A percentile compares a stretch with the other conserved stretches of the same genome.
Conservation (phyloP, 2,888 invertebrate species). For the Drosophila dives region DNA sequence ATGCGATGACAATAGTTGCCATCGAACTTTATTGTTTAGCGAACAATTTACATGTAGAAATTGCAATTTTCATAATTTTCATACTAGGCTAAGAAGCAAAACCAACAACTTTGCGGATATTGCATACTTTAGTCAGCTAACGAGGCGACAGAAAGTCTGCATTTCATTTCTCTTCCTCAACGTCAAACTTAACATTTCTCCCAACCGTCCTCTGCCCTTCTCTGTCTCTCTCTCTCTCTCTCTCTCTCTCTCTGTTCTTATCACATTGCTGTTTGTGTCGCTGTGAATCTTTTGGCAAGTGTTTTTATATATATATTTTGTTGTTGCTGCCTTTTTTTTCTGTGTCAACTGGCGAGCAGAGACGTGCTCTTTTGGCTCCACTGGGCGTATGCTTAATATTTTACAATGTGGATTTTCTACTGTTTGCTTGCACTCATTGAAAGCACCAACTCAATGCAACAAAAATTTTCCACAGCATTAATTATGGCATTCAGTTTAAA, state of each 20-base stretch:
- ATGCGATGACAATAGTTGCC: constrained; percentile 42
- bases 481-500: constrained; percentile 15
- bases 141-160: constrained; percentile 56
- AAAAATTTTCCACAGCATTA: constrained; percentile 16
- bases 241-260: background rate
- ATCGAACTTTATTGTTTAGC: constrained; percentile 60
- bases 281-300: constrained; percentile 46
- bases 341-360: constrained; percentile 24
- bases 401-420: constrained; percentile 18
- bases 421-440: constrained; percentile 2
- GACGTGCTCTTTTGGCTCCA: constrained; percentile 20
- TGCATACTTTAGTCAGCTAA: constrained; percentile 39
- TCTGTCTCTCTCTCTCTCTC: background rate
- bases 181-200: background rate
- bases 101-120: constrained; percentile 23
- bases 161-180: constrained; percentile 31
- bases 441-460: constrained; percentile 9
- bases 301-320: constrained; percentile 27
- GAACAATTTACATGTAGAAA: constrained; percentile 58
- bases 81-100: background rate
- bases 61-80: constrained; percentile 32
- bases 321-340: constrained; percentile 4
- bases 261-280: constrained; percentile 12
- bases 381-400: constrained; percentile 48
- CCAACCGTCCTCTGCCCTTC: background rate